Evolutionary conservation across 2,113 vertebrate genomes (phyloP).

Genomic region (Platichthys flesus): DNA sequence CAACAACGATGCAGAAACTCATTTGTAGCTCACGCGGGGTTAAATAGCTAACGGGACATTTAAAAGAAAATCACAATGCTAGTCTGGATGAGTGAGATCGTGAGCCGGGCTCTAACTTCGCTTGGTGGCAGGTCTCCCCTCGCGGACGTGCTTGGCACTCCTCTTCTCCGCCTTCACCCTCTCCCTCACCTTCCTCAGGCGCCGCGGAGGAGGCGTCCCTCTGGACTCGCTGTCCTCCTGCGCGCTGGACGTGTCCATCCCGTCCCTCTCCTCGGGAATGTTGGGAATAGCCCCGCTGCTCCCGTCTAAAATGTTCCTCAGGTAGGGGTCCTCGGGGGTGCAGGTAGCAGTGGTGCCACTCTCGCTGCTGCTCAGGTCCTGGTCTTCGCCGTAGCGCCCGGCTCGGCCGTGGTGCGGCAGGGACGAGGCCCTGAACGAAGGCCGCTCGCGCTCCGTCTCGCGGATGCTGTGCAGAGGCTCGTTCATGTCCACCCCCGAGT

Average conservation of each 20-base stretch:
- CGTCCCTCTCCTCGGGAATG: conserved; percentile 82
- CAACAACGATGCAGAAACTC: conserved; percentile 58
- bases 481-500: conserved; percentile 98
- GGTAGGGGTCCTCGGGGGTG: conserved; percentile 89
- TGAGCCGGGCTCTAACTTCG: conserved; percentile 51
- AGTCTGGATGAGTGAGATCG: neutral
- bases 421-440: conserved; percentile 82
- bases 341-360: conserved; percentile 90
- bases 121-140: conserved; percentile 76
- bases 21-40: conserved; percentile 1
- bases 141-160: conserved; percentile 75
- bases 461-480: conserved; percentile 86
- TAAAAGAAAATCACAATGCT: neutral
- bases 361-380: conserved; percentile 94
- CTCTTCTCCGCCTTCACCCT: conserved; percentile 81
- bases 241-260: conserved; percentile 79
- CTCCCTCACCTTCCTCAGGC: conserved; percentile 82
- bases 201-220: conserved; percentile 80
- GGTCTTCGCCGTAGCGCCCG: conserved; percentile 82
- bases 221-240: conserved; percentile 82
- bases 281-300: conserved; percentile 81
- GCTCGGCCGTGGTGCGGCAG: conserved; percentile 77
- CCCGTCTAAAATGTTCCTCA: conserved; percentile 87
- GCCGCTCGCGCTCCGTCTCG: conserved; percentile 88
- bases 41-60: conserved; percentile 6